Base-by-base conservation (phyloP, 2,888 invertebrate genomes). In the Electrophaes corylata region DNA sequence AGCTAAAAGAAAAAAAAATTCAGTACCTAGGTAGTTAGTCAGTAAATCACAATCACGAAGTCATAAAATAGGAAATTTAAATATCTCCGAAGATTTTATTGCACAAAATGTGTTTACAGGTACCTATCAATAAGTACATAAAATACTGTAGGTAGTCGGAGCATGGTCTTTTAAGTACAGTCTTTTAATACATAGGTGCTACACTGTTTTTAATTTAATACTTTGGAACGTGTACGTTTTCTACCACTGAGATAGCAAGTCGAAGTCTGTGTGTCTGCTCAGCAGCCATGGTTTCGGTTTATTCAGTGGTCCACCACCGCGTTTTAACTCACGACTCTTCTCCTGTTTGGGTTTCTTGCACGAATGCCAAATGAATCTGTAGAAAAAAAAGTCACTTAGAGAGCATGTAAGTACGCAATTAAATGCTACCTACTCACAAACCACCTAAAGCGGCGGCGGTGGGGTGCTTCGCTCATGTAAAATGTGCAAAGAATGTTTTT, bases 231-330 rank as follows among this genome's bases (percentile, higher is more conserved):
- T 48, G 12, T 1, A 6, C 40, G 49, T 37, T 10, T 53, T 49
- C 71, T 79, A 91, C 91, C 91, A 91, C 65, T 91, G 91, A 6
- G 91, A 91, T 14, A 84, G 26, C 60, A 89, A 74, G 73, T 91
- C 91, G 62, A 91, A 91, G 61, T 91, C 90, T 4, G 88, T 90
- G 33, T 86, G 86, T 64, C 91, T 79, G 58, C 90, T 91, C 0
- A 91, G 76, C 4, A 91, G 71, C 91, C 91, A 91, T 0, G 91
- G 91, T 62, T 91, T 91, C 0, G 91, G 91, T 62, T 84, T 89
- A 33, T 86, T 77, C 12, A 85, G 14, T 0, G 88, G 87, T 45
- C 91, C 91, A 11, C 84, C 83, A 1, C 88, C 88, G 58, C 66
- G 74, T 66, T 83, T 88, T 16, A 69, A 47, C 62, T 80, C 81